A percentile compares a stretch with the other conserved stretches of the same genome.
Conservation (phyloP, 2,797 vertebrate genomes). For the Ibycter americanus region DNA sequence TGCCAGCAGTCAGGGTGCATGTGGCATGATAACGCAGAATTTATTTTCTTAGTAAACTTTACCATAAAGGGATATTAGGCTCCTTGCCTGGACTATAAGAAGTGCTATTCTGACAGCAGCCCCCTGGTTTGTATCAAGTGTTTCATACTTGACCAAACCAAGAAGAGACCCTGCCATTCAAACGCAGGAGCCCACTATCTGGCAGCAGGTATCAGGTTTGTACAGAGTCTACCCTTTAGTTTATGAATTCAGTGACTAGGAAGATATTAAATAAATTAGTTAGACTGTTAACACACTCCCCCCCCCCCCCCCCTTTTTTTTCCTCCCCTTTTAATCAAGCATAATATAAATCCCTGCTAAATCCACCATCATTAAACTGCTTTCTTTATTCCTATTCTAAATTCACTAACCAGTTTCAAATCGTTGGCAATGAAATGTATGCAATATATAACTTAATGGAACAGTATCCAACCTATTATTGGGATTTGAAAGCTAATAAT, state of each 20-base stretch:
- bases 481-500: conserved; percentile 45
- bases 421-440: background rate
- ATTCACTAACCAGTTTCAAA: background rate
- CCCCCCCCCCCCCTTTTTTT: background rate
- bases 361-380: background rate
- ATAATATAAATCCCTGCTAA: background rate
- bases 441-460: background rate
- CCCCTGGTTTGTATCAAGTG: background rate
- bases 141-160: background rate
- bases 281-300: background rate
- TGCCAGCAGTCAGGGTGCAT: background rate
- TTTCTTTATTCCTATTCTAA: conserved; percentile 8
- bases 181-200: background rate
- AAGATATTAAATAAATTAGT: background rate
- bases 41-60: background rate
- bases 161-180: background rate
- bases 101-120: background rate
- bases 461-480: background rate
- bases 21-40: background rate
- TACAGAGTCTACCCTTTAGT: background rate
- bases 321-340: background rate
- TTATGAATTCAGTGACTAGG: background rate
- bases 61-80: background rate
- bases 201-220: background rate
- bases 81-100: background rate